phyloP scores from a whole-genome alignment of 2,888 invertebrate species.

The Caenorhabditis drosophilae region DNA sequence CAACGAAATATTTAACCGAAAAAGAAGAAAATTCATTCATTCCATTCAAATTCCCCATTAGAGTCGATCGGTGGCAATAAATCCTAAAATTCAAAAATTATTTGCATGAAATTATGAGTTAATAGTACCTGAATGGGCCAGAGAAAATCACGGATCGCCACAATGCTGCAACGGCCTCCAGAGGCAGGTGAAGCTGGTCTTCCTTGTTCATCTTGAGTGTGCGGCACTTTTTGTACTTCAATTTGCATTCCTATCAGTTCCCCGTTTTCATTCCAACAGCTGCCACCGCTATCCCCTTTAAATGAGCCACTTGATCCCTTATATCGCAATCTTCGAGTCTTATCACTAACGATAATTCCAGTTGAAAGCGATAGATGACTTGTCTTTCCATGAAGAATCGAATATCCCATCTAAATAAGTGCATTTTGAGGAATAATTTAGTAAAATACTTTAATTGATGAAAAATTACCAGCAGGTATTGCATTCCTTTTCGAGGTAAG shows the following conservation, averaged over 20 bases:
- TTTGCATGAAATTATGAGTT: constrained; percentile 26
- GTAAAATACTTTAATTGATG: constrained; percentile 19
- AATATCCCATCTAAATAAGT: constrained; percentile 34
- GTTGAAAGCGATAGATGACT: constrained; percentile 26
- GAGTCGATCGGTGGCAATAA: constrained; percentile 23
- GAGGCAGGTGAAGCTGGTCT: constrained; percentile 27
- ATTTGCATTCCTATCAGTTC: constrained; percentile 32
- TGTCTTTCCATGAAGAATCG: constrained; percentile 30
- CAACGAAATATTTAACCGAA: too few species aligned
- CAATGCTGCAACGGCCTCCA: constrained; percentile 24
- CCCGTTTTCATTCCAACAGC: constrained; percentile 33
- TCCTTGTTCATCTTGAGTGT: constrained; percentile 16
- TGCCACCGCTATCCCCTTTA: constrained; percentile 35
- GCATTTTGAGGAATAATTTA: constrained; percentile 18
- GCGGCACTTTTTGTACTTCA: constrained; percentile 18
- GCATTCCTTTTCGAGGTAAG: constrained; percentile 26
- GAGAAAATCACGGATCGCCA: constrained; percentile 19
- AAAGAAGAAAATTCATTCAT: constrained; percentile 25
- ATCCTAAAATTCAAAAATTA: constrained; percentile 18
- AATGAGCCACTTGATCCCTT: constrained; percentile 34
- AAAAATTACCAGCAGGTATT: constrained; percentile 35
- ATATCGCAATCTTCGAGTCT: constrained; percentile 27
- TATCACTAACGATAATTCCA: constrained; percentile 27
- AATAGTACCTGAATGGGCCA: constrained; percentile 27
- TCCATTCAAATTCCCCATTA: constrained; percentile 19